A percentile compares a stretch with the other conserved stretches of the same genome.
These are phyloP conservation scores for Aquatica leii DNA, from an alignment of 2,888 invertebrate species.

Conservation along the genomic window DNA sequence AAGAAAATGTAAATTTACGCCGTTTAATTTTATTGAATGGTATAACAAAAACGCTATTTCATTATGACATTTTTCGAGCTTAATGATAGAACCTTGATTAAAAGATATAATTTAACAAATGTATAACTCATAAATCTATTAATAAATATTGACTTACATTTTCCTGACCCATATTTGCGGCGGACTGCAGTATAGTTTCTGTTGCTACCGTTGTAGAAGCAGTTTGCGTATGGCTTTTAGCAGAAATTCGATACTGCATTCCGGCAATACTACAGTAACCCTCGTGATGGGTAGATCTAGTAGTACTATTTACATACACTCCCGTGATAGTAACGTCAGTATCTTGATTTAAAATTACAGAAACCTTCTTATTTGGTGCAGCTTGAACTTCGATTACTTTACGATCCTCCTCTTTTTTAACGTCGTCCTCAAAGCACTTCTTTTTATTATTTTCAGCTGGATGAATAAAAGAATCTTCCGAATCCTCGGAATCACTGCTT, in stretches of 20 bases:
- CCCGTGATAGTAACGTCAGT: conserved; percentile 89
- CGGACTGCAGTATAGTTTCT: conserved; percentile 62
- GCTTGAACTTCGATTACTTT: conserved; percentile 58
- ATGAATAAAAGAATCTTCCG: conserved; percentile 57
- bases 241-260: conserved; percentile 88
- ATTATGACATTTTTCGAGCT: too few relatives aligned
- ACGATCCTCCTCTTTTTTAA: conserved; percentile 64
- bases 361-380: conserved; percentile 69
- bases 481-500: conserved; percentile 64
- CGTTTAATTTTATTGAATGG: too few relatives aligned
- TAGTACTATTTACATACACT: conserved; percentile 80
- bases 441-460: conserved; percentile 60
- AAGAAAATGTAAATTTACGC: too few relatives aligned
- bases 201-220: conserved; percentile 83
- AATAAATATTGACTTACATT: conserved; percentile 54
- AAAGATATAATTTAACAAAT: too few relatives aligned
- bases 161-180: conserved; percentile 53
- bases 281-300: conserved; percentile 78
- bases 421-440: conserved; percentile 59
- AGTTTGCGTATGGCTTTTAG: conserved; percentile 85
- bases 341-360: conserved; percentile 85
- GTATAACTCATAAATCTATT: too few relatives aligned
- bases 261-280: conserved; percentile 85
- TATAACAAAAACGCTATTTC: too few relatives aligned
- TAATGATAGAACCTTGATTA: too few relatives aligned